Base-by-base conservation (phyloP, 2,113 vertebrate genomes). In the Colossoma macropomum region DNA sequence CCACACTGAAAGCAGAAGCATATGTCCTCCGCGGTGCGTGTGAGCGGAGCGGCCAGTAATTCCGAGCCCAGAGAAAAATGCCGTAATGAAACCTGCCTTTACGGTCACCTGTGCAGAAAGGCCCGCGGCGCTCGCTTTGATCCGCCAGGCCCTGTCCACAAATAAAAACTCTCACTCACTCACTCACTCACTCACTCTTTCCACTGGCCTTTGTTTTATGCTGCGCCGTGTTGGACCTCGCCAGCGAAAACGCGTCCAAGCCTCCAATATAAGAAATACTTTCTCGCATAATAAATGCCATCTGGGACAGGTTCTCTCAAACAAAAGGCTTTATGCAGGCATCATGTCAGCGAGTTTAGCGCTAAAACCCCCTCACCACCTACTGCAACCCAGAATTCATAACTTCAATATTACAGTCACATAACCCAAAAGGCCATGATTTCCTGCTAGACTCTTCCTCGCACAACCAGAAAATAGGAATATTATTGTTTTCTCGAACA, bases 281-380 rank as follows among this genome's bases (percentile, higher is more conserved):
- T 83, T 92, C 48, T 75, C 52, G 4, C 66, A 7, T 92, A 92
- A 93, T 90, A 86, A 74, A 91, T 88, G 90, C 41, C 92, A 93
- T 89, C 90, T 93, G 94, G 88, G 75, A 80, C 62, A 85, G 68
- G 54, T 87, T 87, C 82, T 84, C 84, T 83, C 85, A 87, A 87
- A 91, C 88, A 85, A 90, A 73, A 91, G 91, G 88, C 82, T 81
- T 90, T 88, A 87, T 68, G 85, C 90, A 91, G 88, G 90, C 89
- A 87, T 89, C 84, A 84, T 87, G 86, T 91, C 88, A 83, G 77
- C 85, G 71, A 85, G 89, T 86, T 91, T 81, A 88, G 87, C 65
- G 8, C 92, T 89, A 87, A 92, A 86, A 83, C 86, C 85, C 86
- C 79, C 87, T 75, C 86, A 86, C 86, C 89, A 89, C 89, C 90